These are phyloP conservation scores for Clunio marinus DNA, from an alignment of 2,888 invertebrate species.

Conservation along the genomic window DNA sequence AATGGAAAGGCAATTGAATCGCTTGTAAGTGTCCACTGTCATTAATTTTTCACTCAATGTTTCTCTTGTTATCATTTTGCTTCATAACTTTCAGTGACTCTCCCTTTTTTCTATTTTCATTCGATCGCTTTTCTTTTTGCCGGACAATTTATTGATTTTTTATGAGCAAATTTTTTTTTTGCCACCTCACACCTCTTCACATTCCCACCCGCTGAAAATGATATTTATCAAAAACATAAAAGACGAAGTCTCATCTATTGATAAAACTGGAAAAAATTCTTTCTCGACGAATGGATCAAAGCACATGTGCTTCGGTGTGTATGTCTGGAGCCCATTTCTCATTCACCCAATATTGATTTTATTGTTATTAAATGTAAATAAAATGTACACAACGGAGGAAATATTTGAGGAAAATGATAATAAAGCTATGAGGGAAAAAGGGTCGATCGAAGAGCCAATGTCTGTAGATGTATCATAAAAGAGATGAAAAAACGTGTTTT, in stretches of 20 bases:
- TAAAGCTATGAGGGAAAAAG: not conserved
- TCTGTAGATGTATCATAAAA: not conserved
- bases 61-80: not conserved
- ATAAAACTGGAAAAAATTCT: not conserved
- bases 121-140: not conserved
- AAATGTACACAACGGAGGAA: slow-evolving; percentile 1
- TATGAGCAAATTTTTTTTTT: too few relatives aligned
- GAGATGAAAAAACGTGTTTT: not conserved
- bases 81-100: not conserved
- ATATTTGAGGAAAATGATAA: not conserved
- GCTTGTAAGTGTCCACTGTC: not conserved
- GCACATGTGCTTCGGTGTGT: not conserved
- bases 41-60: not conserved
- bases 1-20: not conserved
- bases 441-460: not conserved
- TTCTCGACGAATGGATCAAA: not conserved
- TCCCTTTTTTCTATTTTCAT: too few relatives aligned
- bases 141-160: not conserved
- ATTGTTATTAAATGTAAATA: slow-evolving; percentile 32
- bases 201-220: not conserved
- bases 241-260: not conserved
- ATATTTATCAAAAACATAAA: not conserved
- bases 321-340: slow-evolving; percentile 10
- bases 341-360: slow-evolving; percentile 15
- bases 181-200: too few relatives aligned